Base-by-base conservation (phyloP, 2,113 vertebrate species). In the Coturnix japonica region DNA sequence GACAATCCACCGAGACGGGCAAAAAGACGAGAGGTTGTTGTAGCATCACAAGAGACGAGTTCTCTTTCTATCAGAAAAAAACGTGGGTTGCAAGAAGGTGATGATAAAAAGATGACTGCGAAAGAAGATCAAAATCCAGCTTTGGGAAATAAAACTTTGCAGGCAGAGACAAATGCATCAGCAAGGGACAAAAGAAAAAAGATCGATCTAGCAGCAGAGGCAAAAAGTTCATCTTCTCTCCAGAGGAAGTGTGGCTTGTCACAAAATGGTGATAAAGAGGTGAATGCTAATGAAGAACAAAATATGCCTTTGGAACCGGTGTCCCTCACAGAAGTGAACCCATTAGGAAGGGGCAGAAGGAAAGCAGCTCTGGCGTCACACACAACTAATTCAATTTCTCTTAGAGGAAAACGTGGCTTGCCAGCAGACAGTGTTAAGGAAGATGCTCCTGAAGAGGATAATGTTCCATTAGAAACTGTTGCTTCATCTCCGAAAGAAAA, bases 341-440 rank as follows among this genome's bases (percentile, higher is more conserved):
- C 78, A 6, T 20, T 54, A 53, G 64, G 76, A 71, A 94, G 85
- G 80, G 69, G 82, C 60, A 95, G 87, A 21, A 91, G 90, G 82
- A 91, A 44, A 23, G 75, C 13, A 71, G 10, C 87, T 87, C 35
- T 46, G 60, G 46, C 31, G 30, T 74, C 80, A 12, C 46, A 14
- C 8, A 8, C 57, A 49, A 2, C 13, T 28, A 53, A 3, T 31
- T 25, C 25, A 4, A 4, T 44, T 70, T 73, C 78, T 41, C 82
- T 60, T 7, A 26, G 53, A 78, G 89, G 85, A 49, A 86, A 49
- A 46, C 5, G 9, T 0, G 0, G 21, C 20, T n/a, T 83, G 33
- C 47, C 18, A 0, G 31, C 59, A 17, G 60, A 21, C 31, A 39
- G 44, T 4, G 22, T 16, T 37, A 35, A 13, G 49, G 66, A 69